Evolutionary conservation across 2,888 invertebrate genomes (phyloP), one percentile per base, ranked within the genome.

Genomic region (Drosophila subquinaria): DNA sequence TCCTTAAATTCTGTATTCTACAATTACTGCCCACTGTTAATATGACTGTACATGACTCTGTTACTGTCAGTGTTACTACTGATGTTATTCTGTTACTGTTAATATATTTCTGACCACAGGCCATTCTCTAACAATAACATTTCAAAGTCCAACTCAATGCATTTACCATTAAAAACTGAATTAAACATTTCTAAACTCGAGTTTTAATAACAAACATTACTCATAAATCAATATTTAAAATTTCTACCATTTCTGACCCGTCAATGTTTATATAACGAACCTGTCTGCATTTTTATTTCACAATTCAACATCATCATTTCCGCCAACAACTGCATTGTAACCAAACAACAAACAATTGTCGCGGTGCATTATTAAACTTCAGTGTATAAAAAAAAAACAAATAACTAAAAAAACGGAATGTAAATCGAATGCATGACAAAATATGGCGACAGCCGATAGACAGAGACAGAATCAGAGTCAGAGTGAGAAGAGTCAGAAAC

Each of bases 391-490:
- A 42, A 35, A 40, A 35, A 40, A 27, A 36, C 17, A 23, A 61
- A 62, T 43, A 30, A 13, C 4, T 23, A n/a, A 57, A 56, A 73
- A 59, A 64, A 61, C 61, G 50, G 59, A 64, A 59, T 75, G 69
- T 69, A 69, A 69, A 79, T 79, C 63, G 76, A 79, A 78, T 71
- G 79, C 74, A 81, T 70, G 65, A 71, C 66, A 78, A 78, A 79
- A 75, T 81, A 75, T 79, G 79, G 68, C 64, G 64, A 53, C 78
- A 69, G 69, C 56, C 69, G 56, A 53, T 57, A 55, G 60, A 43
- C 51, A 45, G 43, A 52, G 10, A 17, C 55, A 53, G 43, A 61
- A 17, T 10, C 50, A 38, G 23, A 51, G 8, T 17, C 45, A 57
- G 47, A 56, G 47, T 11, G 50, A 43, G 33, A 64, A 57, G 47